Conservation (phyloP, 2,797 vertebrate species). For the Poecilia velifera region DNA sequence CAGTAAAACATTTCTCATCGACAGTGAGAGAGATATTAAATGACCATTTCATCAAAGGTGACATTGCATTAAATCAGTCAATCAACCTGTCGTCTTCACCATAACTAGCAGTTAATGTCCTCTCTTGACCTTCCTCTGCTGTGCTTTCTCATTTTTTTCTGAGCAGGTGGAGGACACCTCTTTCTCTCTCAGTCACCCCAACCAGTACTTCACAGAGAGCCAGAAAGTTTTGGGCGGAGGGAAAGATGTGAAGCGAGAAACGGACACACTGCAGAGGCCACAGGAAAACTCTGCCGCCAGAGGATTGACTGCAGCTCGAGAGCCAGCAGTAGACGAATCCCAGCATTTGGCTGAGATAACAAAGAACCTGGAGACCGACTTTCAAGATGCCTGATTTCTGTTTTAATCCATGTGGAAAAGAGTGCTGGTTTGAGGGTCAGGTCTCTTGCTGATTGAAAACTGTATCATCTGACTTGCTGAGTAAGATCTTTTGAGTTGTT, state of each 20-base stretch:
- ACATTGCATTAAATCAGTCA: conserved; percentile 23
- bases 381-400: conserved; percentile 75
- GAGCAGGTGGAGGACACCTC: conserved; percentile 87
- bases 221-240: conserved; percentile 85
- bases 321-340: conserved; percentile 53
- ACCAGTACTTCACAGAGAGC: conserved; percentile 97
- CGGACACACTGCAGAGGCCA: conserved; percentile 63
- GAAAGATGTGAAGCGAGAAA: conserved; percentile 87
- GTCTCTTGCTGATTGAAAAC: background rate
- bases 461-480: conserved; percentile 12
- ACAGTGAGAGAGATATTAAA: conserved; percentile 16
- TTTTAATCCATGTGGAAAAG: conserved; percentile 12
- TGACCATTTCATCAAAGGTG: conserved; percentile 12
- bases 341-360: conserved; percentile 68
- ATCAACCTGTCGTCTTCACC: conserved; percentile 14
- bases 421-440: background rate
- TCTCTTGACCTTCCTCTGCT: conserved; percentile 6
- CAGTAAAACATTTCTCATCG: conserved; percentile 3
- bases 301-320: conserved; percentile 33
- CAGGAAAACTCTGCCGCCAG: conserved; percentile 55
- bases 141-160: background rate
- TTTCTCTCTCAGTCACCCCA: conserved; percentile 96
- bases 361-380: conserved; percentile 87
- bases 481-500: background rate
- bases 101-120: conserved; percentile 8